These are phyloP conservation scores for Zaprionus vittiger DNA, from an alignment of 1,140 invertebrate genomes.

Conservation along the genomic window DNA sequence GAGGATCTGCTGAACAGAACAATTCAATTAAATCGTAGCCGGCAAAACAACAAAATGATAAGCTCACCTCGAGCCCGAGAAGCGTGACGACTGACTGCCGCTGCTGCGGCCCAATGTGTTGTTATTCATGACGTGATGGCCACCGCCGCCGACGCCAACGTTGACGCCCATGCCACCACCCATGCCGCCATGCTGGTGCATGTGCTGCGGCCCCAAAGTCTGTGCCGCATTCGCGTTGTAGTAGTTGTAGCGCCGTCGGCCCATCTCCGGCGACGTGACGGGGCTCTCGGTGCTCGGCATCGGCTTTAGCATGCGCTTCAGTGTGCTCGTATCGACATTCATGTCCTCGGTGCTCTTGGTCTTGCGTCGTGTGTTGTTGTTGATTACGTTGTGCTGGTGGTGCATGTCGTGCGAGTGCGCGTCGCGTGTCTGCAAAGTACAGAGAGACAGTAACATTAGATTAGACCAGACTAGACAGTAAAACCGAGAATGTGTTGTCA, in stretches of 20 bases:
- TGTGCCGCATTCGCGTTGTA: conserved; percentile 85
- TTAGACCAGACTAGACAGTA: conserved; percentile 9
- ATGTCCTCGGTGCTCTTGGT: conserved; percentile 96
- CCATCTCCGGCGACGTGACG: conserved; percentile 94
- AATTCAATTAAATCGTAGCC: not conserved
- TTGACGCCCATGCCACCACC: conserved; percentile 45
- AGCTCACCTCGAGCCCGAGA: conserved; percentile 85
- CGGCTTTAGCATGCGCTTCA: conserved; percentile 97
- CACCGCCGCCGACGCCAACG: conserved; percentile 52
- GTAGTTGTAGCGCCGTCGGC: conserved; percentile 88
- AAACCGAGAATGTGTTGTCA: not conserved
- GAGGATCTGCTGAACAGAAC: conserved; percentile 85
- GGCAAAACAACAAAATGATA: not conserved
- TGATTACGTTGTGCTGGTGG: conserved; percentile 87
- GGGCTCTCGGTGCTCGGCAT: conserved; percentile 94
- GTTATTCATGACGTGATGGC: conserved; percentile 84
- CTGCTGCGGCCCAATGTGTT: conserved; percentile 79
- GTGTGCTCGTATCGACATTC: conserved; percentile 93
- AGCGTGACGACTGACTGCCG: conserved; percentile 84
- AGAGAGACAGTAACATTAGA: conserved; percentile 15
- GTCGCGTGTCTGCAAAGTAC: conserved; percentile 72
- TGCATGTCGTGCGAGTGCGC: conserved; percentile 83
- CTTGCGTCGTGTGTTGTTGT: conserved; percentile 90
- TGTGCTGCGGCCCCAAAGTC: conserved; percentile 84
- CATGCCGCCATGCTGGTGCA: conserved; percentile 84